Base-by-base conservation (phyloP, 1,140 invertebrate species). In the Oryzaephilus surinamensis region DNA sequence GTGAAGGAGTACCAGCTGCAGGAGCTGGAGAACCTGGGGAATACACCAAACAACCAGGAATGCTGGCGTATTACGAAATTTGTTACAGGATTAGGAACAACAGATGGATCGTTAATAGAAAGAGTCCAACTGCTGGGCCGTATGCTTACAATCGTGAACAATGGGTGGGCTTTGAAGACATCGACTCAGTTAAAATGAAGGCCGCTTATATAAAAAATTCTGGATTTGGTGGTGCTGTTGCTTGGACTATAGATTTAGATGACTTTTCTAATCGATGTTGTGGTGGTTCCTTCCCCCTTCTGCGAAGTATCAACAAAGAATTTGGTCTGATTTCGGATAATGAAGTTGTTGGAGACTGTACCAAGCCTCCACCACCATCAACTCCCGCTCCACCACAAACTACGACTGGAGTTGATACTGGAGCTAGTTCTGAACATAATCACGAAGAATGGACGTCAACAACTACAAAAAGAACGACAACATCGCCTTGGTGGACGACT, bases 211-310 rank as follows among this genome's bases (percentile, higher is more conserved):
- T 87, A 1, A 59, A 72, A 12, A 63, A 69, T 2, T 72, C 76
- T 52, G 76, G 78, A 6, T 79, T 79, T 40, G 86, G 81, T 2
- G 89, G 89, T 6, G 76, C 80, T 1, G 81, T 85, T 41, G 80
- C 88, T 2, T 96, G 89, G 89, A 91, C 90, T 0, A 70, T 95
- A 0, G 92, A 96, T 55, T 61, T 97, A 40, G 90, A 95, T 50
- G 90, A 95, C 54, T 91, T 88, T 50, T 74, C 69, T 24, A 91
- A 91, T 60, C 64, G 69, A 0, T 90, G 86, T 57, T 91, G 86
- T 50, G 61, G 61, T 2, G 84, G 85, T 51, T 62, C 81, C 0
- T 88, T 76, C 45, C 85, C 86, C 0, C 54, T 91, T 4, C 61
- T 91, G 7, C 71, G 74, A 15, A 75, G 78, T 2, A 73, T 90